phyloP scores from a whole-genome alignment of 2,888 invertebrate species.

The Fragum fragum region DNA sequence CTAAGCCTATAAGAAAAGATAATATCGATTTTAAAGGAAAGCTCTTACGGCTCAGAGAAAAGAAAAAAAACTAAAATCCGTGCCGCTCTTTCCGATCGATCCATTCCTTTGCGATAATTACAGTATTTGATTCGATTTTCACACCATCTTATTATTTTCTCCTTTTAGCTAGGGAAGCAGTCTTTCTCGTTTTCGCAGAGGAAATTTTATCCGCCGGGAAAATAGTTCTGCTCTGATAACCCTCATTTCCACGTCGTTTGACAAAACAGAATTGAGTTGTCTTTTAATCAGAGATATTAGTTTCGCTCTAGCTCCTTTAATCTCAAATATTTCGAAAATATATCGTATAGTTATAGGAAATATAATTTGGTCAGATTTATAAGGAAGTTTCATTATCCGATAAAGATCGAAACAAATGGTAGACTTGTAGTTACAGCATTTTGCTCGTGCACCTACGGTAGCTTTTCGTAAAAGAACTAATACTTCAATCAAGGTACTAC shows the following conservation, averaged over 20 bases:
- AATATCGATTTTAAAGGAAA: slow-evolving; percentile 16
- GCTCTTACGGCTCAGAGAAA: neutral
- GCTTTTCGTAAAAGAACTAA: too few relatives aligned
- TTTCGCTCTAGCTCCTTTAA: neutral
- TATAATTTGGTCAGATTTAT: too few relatives aligned
- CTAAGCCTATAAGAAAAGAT: neutral
- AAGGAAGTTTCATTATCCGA: too few relatives aligned
- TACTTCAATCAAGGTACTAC: too few relatives aligned
- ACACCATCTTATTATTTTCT: slow-evolving; percentile 32
- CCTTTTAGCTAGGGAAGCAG: neutral
- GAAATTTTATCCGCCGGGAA: neutral
- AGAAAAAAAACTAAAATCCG: slow-evolving; percentile 9
- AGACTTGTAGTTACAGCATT: too few relatives aligned
- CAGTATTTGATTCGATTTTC: slow-evolving; percentile 64
- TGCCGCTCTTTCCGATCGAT: slow-evolving; percentile 42
- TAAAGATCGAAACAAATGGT: too few relatives aligned
- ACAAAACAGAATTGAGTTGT: neutral
- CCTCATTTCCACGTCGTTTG: neutral
- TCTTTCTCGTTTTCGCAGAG: neutral
- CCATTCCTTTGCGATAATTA: slow-evolving; percentile 49
- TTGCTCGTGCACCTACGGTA: too few relatives aligned
- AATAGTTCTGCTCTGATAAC: slow-evolving; percentile 7
- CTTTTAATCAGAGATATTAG: neutral
- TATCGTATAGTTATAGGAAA: too few relatives aligned
- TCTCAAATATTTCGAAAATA: too few relatives aligned